Percentiles rank a stretch among this genome's conserved stretches.
These are phyloP conservation scores for Bradysia coprophila DNA, from an alignment of 1,140 invertebrate species.

Conservation along the genomic window DNA sequence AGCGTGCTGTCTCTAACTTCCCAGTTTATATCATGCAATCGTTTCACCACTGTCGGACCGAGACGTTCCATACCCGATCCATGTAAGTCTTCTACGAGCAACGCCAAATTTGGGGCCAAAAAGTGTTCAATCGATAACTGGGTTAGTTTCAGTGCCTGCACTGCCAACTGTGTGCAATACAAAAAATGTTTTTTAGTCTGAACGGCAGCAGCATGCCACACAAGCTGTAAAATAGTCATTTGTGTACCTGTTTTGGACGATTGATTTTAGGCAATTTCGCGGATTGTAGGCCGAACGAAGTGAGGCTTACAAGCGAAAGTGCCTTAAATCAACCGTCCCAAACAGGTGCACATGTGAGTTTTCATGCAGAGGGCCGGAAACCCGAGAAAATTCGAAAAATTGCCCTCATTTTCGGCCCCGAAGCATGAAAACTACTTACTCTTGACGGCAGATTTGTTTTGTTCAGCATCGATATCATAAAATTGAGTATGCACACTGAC, in stretches of 20 bases:
- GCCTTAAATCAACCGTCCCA: too few relatives aligned
- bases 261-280: too few relatives aligned
- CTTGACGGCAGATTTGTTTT: conserved; percentile 20
- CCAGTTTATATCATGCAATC: conserved; percentile 50
- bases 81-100: conserved; percentile 40
- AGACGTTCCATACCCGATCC: conserved; percentile 41
- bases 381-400: too few relatives aligned
- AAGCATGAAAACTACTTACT: conserved; percentile 11
- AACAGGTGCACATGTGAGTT: too few relatives aligned
- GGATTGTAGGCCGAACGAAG: too few relatives aligned
- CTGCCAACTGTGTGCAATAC: conserved; percentile 32
- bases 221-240: background rate
- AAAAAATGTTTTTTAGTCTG: background rate
- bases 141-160: conserved; percentile 44
- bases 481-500: conserved; percentile 19
- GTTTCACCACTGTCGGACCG: conserved; percentile 41
- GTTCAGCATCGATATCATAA: conserved; percentile 22
- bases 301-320: too few relatives aligned
- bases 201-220: background rate
- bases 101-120: conserved; percentile 48
- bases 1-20: conserved; percentile 54
- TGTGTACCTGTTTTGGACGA: too few relatives aligned
- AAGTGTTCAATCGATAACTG: conserved; percentile 50
- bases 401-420: too few relatives aligned
- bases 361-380: too few relatives aligned